phyloP scores from a whole-genome alignment of 1,140 invertebrate genomes.

The Anadara kagoshimensis region DNA sequence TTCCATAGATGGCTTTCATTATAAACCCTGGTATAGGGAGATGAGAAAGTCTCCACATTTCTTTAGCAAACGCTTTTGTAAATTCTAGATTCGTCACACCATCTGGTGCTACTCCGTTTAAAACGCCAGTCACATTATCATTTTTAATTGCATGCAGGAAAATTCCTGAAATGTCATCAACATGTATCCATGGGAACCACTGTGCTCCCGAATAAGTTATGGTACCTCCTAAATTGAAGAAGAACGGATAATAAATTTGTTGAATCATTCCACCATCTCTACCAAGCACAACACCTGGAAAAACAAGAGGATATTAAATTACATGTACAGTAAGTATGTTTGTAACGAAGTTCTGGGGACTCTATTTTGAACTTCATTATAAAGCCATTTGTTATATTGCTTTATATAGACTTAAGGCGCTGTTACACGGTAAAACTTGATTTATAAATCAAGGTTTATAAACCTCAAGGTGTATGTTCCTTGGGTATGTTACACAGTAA shows the following conservation, averaged over 20 bases:
- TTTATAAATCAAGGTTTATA: too few relatives aligned
- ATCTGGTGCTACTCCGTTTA: conserved; percentile 94
- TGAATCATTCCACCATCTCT: conserved; percentile 91
- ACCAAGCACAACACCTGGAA: conserved; percentile 89
- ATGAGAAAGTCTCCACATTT: conserved; percentile 85
- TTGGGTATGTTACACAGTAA: too few relatives aligned
- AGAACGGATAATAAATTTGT: conserved; percentile 89
- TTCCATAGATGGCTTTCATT: conserved; percentile 82
- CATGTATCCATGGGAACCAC: conserved; percentile 96
- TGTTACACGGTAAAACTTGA: too few relatives aligned
- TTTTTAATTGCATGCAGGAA: conserved; percentile 86
- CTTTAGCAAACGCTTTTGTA: conserved; percentile 85
- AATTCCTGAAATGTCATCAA: conserved; percentile 86
- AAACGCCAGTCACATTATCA: conserved; percentile 76
- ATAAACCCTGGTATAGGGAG: conserved; percentile 85
- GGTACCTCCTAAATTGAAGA: conserved; percentile 86
- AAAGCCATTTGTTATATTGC: too few relatives aligned
- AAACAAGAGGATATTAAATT: too few relatives aligned
- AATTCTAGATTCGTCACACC: conserved; percentile 90
- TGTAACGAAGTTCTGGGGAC: too few relatives aligned
- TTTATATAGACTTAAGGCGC: too few relatives aligned
- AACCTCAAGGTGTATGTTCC: too few relatives aligned
- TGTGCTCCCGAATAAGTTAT: conserved; percentile 89
- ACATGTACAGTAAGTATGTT: too few relatives aligned
- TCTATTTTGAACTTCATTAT: too few relatives aligned